Evolutionary conservation across 2,113 vertebrate genomes (phyloP).

Genomic region (Colistium nudipinnis): DNA sequence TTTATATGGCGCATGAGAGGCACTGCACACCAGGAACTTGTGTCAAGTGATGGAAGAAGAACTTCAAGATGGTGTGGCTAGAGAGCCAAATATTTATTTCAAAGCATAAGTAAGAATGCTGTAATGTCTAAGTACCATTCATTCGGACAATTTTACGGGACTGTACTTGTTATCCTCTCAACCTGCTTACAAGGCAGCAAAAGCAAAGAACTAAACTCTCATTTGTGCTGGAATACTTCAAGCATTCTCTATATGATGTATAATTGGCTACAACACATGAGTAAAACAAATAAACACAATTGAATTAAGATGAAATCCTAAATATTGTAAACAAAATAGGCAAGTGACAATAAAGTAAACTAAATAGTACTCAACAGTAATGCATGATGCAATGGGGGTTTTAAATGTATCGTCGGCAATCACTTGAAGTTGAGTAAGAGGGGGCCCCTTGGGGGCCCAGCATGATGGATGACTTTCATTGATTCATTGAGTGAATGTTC

Average conservation of each 20-base stretch:
- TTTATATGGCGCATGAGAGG: slow-evolving; percentile 47
- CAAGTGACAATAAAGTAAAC: no score
- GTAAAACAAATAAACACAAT: no score
- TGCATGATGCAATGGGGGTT: neutral
- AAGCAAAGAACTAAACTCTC: no score
- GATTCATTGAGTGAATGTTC: neutral
- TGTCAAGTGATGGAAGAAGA: slow-evolving; percentile 46
- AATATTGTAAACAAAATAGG: no score
- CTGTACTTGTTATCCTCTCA: no score
- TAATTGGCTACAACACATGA: no score
- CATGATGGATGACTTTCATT: neutral
- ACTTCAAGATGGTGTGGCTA: slow-evolving; percentile 35
- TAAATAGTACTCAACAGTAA: neutral
- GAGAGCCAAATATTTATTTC: slow-evolving; percentile 29
- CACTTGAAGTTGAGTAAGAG: neutral
- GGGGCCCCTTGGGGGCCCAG: neutral
- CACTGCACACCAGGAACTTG: slow-evolving; percentile 9
- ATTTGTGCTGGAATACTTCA: no score
- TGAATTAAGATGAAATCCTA: no score
- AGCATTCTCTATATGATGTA: no score
- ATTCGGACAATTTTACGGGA: no score
- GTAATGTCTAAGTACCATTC: slow-evolving; percentile 32
- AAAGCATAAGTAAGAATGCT: slow-evolving; percentile 39
- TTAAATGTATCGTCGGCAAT: neutral
- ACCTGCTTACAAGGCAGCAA: no score